Percentiles rank a stretch among this genome's conserved stretches.
These are phyloP conservation scores for Drosophila mayri DNA, from an alignment of 1,140 invertebrate genomes.

Conservation along the genomic window DNA sequence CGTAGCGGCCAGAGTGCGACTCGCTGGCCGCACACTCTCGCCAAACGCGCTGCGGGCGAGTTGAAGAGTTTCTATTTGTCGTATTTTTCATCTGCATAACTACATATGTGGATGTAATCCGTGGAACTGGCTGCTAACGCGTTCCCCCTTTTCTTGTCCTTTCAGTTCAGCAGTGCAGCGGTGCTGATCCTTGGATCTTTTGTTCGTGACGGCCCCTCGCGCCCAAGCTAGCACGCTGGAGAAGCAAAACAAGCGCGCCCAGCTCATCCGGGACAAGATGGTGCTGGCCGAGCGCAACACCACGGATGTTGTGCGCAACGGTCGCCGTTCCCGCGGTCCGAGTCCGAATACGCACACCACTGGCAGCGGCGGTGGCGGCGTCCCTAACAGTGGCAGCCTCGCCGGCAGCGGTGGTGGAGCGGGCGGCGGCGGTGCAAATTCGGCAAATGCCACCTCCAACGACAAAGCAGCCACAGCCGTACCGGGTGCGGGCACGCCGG, in stretches of 20 bases:
- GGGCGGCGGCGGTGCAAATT: constrained; percentile 41
- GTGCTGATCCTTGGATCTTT: constrained; percentile 24
- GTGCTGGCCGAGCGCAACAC: constrained; percentile 94
- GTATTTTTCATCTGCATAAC: constrained; percentile 24
- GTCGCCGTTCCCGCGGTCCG: constrained; percentile 93
- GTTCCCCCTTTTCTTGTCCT: neutral
- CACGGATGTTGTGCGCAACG: constrained; percentile 92
- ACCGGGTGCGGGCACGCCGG: constrained; percentile 86
- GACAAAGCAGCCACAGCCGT: constrained; percentile 57
- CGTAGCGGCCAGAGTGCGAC: constrained; percentile 61
- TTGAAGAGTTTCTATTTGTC: constrained; percentile 66
- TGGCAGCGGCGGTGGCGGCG: constrained; percentile 35
- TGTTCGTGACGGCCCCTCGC: constrained; percentile 15
- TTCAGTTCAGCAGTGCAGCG: constrained; percentile 16
- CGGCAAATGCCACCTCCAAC: constrained; percentile 15
- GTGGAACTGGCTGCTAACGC: neutral
- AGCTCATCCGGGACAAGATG: constrained; percentile 87
- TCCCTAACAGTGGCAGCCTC: constrained; percentile 15
- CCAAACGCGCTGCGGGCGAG: constrained; percentile 38
- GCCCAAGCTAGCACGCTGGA: constrained; percentile 62
- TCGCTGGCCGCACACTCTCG: constrained; percentile 56
- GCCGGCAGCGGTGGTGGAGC: constrained; percentile 37
- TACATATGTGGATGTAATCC: constrained; percentile 12
- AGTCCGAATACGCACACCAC: constrained; percentile 94
- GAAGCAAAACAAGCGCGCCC: constrained; percentile 82